Conservation (phyloP, 2,113 vertebrate genomes). For the Beaufortia kweichowensis region DNA sequence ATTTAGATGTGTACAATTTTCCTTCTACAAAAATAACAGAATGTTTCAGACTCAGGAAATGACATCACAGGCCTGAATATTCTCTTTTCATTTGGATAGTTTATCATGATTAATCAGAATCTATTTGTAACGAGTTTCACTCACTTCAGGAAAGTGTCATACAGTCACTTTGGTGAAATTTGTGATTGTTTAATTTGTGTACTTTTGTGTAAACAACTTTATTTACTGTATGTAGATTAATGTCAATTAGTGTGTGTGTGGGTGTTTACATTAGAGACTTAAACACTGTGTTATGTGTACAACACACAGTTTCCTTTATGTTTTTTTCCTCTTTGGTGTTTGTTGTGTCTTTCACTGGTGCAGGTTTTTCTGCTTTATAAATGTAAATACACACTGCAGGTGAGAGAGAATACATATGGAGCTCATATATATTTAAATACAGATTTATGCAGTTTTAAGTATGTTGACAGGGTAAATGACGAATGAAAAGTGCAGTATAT, state of each 20-base stretch:
- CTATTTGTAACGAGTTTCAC: too few species aligned
- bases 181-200: neutral
- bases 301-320: neutral
- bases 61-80: too few species aligned
- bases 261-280: neutral
- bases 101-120: too few species aligned
- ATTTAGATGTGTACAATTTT: too few species aligned
- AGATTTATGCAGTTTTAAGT: neutral
- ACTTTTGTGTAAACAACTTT: neutral
- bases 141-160: too few species aligned
- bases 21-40: too few species aligned
- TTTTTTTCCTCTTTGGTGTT: neutral
- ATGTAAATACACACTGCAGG: neutral
- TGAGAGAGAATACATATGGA: neutral
- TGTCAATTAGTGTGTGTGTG: neutral
- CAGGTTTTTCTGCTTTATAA: neutral
- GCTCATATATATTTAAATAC: neutral
- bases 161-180: too few species aligned
- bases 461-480: too few species aligned
- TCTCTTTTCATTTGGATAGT: too few species aligned
- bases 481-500: neutral
- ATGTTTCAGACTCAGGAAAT: too few species aligned
- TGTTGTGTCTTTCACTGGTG: conserved; percentile 7
- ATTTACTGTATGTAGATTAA: neutral
- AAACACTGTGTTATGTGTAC: neutral